Evolutionary conservation across 2,888 invertebrate species (phyloP), one percentile per base, ranked within the genome.

Genomic region (Ennomos quercinarius): DNA sequence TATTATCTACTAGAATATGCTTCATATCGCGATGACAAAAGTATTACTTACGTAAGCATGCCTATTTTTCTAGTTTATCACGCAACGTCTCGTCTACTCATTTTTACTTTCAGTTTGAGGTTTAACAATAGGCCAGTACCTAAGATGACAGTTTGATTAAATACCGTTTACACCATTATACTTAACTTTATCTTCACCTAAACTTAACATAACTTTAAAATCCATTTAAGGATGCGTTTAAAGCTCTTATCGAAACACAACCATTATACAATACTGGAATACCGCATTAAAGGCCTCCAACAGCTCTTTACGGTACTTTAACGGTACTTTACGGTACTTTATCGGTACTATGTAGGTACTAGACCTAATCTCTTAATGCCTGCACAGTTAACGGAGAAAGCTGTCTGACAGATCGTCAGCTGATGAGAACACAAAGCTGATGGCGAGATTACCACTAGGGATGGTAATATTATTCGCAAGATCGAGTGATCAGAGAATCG

Each of bases 351-450:
- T 12, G 40, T 40, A 17, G 17, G 54, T 61, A 50, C 42, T 49
- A 42, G 41, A 45, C 43, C 57, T 63, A 58, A 63, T 65, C 65
- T 49, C 47, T 45, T 47, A 57, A 60, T 46, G 43, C 59, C 13
- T 12, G 51, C 47, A 52, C 44, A 38, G 62, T 47, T 55, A 54
- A 49, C 41, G 63, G 53, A 38, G 59, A 55, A 61, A 61, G 51
- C 48, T 56, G 27, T 27, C 27, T 45, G 55, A 11, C 48, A 45
- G 38, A 43, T 41, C 44, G 57, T 57, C 57, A 53, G 56, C 49
- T 61, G 56, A 67, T 58, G 61, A 46, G 49, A 57, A 41, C 9
- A 64, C 64, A 61, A 63, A 55, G 53, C 49, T 51, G 48, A 60
- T 62, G 61, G 39, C 27, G 27, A 27, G 27, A 27, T 27, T 27